Conservation (phyloP, 2,888 invertebrate genomes). For the Candidula unifasciata region DNA sequence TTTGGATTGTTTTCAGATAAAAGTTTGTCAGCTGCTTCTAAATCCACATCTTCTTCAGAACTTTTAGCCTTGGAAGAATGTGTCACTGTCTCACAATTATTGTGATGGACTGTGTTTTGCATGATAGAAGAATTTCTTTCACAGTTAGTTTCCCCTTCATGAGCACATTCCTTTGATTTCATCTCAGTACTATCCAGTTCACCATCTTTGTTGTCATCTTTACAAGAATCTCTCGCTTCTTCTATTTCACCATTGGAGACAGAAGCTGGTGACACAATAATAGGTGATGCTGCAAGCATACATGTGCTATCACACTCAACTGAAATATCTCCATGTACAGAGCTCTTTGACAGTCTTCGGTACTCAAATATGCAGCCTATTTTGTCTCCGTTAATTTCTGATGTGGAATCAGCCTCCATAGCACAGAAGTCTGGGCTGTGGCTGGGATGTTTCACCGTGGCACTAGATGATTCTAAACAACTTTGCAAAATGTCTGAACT, state of each 20-base stretch:
- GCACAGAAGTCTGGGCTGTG: constrained; percentile 48
- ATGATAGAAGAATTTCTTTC: neutral
- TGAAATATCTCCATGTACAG: constrained; percentile 4
- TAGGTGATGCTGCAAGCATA: constrained; percentile 48
- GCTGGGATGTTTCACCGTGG: neutral
- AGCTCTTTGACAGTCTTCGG: neutral
- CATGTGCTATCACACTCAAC: constrained; percentile 50
- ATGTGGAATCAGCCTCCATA: constrained; percentile 52
- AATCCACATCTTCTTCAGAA: neutral
- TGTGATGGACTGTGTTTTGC: neutral
- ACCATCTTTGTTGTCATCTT: neutral
- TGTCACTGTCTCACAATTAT: neutral
- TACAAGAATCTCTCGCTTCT: constrained; percentile 29
- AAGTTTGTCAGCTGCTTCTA: neutral
- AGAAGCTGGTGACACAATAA: constrained; percentile 43
- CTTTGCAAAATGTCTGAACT: constrained; percentile 8
- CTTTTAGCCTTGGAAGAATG: neutral
- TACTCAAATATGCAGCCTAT: neutral
- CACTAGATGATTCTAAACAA: neutral
- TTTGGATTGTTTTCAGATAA: neutral
- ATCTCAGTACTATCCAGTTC: neutral
- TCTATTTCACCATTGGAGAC: constrained; percentile 40
- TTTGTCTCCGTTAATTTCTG: constrained; percentile 31
- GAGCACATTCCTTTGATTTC: neutral
- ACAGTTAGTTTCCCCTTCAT: neutral